Base-by-base conservation (phyloP, 2,113 vertebrate species). In the Ciconia boyciana region DNA sequence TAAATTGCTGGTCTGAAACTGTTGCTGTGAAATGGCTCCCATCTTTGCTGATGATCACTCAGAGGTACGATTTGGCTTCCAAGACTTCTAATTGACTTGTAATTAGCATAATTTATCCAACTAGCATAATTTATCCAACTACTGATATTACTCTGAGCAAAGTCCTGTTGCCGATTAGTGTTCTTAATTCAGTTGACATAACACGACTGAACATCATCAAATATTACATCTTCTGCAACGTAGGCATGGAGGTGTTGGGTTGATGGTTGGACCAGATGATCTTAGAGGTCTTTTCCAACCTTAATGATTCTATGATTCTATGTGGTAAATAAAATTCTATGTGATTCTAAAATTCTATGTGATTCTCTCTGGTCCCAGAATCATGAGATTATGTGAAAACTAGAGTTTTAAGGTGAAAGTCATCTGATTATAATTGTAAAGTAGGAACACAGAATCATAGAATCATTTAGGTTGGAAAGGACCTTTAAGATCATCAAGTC, bases 21-120 rank as follows among this genome's bases (percentile, higher is more conserved):
- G 0, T 21, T 39, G 55, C 44, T 77, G 34, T 7, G 0, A 9
- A 76, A 51, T 1, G 0, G 44, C 13, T 57, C 64, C 41, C 16
- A 20, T 77, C 49, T 52, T 57, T 41, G 36, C 28, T 1, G 3
- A 6, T 20, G 16, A 44, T 29, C 7, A 44, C 32, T 21, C 8
- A 2, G 32, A 55, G 13, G 12, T 14, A 24, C 5, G 13, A 46
- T 39, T 39, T 46, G 49, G 16, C 51, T 65, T 58, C 32, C 28
- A 39, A 65, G 34, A 71, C 26, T 49, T 62, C 22, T 28, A 32
- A 76, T 36, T 0, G 0, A 32, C 28, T 77, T 52, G 16, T 26
- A 60, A 34, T n/a, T 29, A 39, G 55, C 4, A 2, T 57, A 55
- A 55, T 61, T 80, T 78, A 39, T 39, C 39, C 39, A 60, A 34